Evolutionary conservation across 2,113 vertebrate genomes (phyloP).

Genomic region (Tyrannus savana): DNA sequence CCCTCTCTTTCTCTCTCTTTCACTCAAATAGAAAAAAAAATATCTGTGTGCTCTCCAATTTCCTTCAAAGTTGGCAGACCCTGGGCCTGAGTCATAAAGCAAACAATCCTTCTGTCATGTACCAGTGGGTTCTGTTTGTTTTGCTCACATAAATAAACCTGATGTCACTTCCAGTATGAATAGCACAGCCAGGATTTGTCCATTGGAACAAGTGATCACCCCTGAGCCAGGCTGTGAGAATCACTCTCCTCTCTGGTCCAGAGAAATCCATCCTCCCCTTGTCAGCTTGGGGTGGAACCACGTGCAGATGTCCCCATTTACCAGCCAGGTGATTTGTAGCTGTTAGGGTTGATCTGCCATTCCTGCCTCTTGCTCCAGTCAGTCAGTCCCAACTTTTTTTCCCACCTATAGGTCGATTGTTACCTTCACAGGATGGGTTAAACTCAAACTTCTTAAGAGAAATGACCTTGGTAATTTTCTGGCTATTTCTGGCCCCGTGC

Average conservation of each 20-base stretch:
- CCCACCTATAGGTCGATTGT: background rate
- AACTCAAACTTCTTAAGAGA: background rate
- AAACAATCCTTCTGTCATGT: background rate
- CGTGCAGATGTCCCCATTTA: background rate
- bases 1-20: background rate
- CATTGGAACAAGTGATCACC: background rate
- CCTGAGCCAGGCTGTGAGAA: background rate
- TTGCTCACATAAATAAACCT: background rate
- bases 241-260: background rate
- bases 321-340: background rate
- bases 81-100: background rate
- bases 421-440: background rate
- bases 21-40: background rate
- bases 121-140: background rate
- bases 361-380: background rate
- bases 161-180: background rate
- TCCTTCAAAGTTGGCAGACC: background rate
- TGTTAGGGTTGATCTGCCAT: background rate
- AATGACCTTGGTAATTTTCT: background rate
- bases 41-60: background rate
- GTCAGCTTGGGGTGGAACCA: background rate
- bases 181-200: background rate
- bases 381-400: background rate
- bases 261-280: rapidly evolving
- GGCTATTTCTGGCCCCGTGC: background rate